Evolutionary conservation across 2,888 invertebrate genomes (phyloP).

Genomic region (Eurytoma californica): DNA sequence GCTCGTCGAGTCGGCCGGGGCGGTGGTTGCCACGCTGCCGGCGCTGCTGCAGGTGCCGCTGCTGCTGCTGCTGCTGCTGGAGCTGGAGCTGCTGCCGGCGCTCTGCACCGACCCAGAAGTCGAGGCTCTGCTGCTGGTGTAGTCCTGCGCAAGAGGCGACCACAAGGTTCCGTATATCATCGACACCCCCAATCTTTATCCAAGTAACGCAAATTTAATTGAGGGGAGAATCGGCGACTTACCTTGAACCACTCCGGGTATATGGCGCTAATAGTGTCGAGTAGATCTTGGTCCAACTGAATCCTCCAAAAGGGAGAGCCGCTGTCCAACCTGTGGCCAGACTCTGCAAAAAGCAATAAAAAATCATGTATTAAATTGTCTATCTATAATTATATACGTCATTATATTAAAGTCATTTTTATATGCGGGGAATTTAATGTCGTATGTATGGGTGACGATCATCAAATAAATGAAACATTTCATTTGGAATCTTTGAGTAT

Average conservation of each 20-base stretch:
- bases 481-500: slow-evolving; percentile 20
- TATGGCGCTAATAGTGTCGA: slow-evolving; percentile 93
- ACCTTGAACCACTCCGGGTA: slow-evolving; percentile 95
- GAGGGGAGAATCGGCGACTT: too few relatives aligned
- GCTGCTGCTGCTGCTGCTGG: slow-evolving; percentile 27
- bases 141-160: slow-evolving; percentile 65
- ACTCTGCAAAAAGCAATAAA: slow-evolving; percentile 79
- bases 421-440: not conserved
- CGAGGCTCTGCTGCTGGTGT: slow-evolving; percentile 70
- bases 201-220: too few relatives aligned
- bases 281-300: slow-evolving; percentile 93
- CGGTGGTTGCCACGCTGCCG: slow-evolving; percentile 57
- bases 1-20: slow-evolving; percentile 64
- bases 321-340: slow-evolving; percentile 83
- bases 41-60: slow-evolving; percentile 4
- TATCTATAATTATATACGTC: too few relatives aligned
- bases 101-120: slow-evolving; percentile 61
- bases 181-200: not conserved
- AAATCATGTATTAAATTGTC: too few relatives aligned
- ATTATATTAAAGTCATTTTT: too few relatives aligned
- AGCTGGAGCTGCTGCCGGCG: slow-evolving; percentile 19
- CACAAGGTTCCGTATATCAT: slow-evolving; percentile 33
- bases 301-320: slow-evolving; percentile 92
- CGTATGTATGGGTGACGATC: slow-evolving; percentile 13
- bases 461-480: slow-evolving; percentile 26